Conservation (phyloP, 1,140 invertebrate species). For the Heterodera carotae region DNA sequence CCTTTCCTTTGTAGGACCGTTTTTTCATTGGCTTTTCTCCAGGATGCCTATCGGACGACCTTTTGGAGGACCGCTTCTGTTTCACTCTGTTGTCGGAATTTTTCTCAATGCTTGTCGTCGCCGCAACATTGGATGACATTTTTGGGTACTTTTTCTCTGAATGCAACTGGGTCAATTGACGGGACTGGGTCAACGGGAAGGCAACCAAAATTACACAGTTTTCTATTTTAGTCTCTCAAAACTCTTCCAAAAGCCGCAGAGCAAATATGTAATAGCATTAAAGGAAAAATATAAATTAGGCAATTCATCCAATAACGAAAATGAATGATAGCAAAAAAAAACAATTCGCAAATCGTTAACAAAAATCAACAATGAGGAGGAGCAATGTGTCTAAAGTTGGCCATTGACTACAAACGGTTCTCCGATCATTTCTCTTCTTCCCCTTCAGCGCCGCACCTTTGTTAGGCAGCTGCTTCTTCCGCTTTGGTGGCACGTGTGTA, state of each 20-base stretch:
- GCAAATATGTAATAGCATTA: too few species aligned
- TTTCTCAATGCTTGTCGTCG: not conserved
- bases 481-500: conserved; percentile 95
- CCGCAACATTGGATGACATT: not conserved
- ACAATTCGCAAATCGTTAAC: not conserved
- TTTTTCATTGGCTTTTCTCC: not conserved
- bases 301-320: too few species aligned
- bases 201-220: too few species aligned
- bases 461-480: conserved; percentile 70
- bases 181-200: too few species aligned
- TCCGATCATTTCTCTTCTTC: not conserved
- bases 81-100: not conserved
- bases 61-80: not conserved
- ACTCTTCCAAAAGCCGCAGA: too few species aligned
- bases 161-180: too few species aligned
- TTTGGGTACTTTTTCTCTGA: too few species aligned
- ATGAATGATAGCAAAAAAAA: too few species aligned
- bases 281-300: too few species aligned
- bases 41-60: not conserved
- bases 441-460: not conserved
- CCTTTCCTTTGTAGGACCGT: not conserved
- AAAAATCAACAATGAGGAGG: not conserved
- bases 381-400: too few species aligned
- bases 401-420: too few species aligned
- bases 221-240: too few species aligned